These are phyloP conservation scores for Falco novaeseelandiae DNA, from an alignment of 2,797 vertebrate species.

Conservation along the genomic window DNA sequence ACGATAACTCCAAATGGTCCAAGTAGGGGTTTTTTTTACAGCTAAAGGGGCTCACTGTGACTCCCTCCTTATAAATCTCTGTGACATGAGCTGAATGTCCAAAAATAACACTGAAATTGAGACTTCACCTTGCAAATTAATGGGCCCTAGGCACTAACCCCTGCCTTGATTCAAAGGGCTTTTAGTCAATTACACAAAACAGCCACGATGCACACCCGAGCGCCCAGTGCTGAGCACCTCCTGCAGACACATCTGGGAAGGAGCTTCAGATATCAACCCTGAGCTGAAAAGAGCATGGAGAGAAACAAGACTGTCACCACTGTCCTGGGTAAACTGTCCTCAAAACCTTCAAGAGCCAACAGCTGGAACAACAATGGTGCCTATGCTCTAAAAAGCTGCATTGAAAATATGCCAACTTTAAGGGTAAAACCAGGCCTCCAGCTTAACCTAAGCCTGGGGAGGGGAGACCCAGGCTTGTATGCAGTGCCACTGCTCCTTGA, in stretches of 20 bases:
- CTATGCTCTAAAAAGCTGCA: background rate
- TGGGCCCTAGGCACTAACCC: accelerated
- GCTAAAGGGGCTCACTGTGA: background rate
- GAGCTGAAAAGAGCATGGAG: background rate
- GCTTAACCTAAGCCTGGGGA: background rate
- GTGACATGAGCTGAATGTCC: accelerated
- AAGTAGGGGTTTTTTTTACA: background rate
- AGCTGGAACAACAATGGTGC: background rate
- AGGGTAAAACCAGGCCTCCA: background rate
- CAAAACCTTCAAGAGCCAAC: background rate
- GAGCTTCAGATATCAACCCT: background rate
- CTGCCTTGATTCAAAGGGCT: accelerated
- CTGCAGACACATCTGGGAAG: background rate
- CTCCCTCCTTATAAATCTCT: background rate
- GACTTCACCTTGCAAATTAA: background rate
- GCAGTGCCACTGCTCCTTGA: background rate
- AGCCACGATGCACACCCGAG: accelerated
- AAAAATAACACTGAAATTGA: background rate
- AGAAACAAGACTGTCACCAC: background rate
- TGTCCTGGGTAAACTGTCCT: background rate
- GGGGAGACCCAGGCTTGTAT: background rate
- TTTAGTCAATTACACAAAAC: background rate
- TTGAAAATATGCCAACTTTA: background rate
- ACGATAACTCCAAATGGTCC: background rate
- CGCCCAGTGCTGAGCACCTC: background rate